Evolutionary conservation across 2,113 vertebrate genomes (phyloP).

Genomic region (Setophaga kirtlandii): DNA sequence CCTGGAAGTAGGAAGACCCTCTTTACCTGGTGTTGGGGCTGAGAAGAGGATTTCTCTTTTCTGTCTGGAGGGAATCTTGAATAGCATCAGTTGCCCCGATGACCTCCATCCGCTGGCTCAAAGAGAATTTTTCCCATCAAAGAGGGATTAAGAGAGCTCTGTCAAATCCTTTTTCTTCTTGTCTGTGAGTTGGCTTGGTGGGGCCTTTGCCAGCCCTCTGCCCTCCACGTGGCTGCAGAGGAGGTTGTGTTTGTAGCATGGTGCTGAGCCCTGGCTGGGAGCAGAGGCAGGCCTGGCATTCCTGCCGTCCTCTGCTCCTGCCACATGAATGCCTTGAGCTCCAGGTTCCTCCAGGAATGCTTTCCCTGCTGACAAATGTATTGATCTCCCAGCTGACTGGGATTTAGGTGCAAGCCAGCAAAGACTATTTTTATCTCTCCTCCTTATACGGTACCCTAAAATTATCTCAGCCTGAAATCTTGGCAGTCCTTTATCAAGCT

Average conservation of each 20-base stretch:
- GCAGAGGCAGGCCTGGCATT: not conserved
- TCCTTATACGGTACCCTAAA: slow-evolving; percentile 67
- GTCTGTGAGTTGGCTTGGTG: not conserved
- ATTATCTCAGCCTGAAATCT: slow-evolving; percentile 34
- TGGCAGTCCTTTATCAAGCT: slow-evolving; percentile 28
- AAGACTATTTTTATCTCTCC: slow-evolving; percentile 61
- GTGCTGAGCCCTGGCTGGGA: not conserved
- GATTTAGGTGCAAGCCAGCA: slow-evolving; percentile 6
- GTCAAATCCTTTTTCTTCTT: not conserved
- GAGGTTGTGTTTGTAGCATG: not conserved
- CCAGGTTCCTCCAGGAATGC: not conserved
- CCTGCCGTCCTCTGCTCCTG: not conserved
- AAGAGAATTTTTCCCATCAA: not conserved
- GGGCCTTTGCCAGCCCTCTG: not conserved
- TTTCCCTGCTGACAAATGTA: not conserved
- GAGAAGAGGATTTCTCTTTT: not conserved
- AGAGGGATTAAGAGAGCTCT: not conserved
- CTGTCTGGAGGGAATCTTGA: not conserved
- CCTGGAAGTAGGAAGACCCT: not conserved
- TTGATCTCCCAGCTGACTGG: slow-evolving; percentile 9
- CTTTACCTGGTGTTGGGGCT: not conserved
- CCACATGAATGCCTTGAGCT: not conserved
- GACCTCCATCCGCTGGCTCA: not conserved
- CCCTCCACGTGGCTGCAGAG: not conserved
- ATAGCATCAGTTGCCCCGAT: not conserved